These are phyloP conservation scores for Lepidurus couesii DNA, from an alignment of 1,140 invertebrate genomes.

Conservation along the genomic window DNA sequence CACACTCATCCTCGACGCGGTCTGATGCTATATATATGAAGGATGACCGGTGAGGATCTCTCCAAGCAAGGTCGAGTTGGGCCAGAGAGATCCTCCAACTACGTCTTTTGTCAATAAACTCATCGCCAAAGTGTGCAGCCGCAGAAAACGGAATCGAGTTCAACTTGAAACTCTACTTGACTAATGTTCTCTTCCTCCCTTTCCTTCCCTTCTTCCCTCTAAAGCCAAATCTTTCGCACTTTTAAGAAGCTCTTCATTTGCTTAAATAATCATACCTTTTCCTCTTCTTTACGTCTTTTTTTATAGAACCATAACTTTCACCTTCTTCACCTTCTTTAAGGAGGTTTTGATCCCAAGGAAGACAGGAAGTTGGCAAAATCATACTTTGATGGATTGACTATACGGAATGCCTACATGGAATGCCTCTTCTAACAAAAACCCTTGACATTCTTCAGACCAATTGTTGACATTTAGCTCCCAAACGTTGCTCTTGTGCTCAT, in stretches of 20 bases:
- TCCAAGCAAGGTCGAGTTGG: constrained; percentile 20
- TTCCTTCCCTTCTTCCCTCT: background rate
- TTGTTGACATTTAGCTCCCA: background rate
- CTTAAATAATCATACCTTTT: background rate
- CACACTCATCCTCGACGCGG: background rate
- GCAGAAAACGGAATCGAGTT: constrained; percentile 1
- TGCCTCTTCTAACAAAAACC: too few relatives aligned
- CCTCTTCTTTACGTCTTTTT: background rate
- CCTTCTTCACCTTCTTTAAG: background rate
- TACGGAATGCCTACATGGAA: too few relatives aligned
- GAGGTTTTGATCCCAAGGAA: too few relatives aligned
- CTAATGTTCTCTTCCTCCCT: background rate
- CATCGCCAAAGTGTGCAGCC: background rate
- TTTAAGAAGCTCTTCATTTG: background rate
- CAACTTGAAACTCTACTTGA: background rate
- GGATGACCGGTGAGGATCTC: constrained; percentile 20
- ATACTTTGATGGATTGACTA: too few relatives aligned
- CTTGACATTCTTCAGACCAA: background rate
- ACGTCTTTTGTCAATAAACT: constrained; percentile 15
- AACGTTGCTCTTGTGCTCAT: background rate
- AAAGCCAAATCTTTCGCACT: background rate
- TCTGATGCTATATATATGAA: background rate
- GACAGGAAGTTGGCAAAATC: too few relatives aligned
- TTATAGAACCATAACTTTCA: background rate
- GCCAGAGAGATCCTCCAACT: constrained; percentile 8